These are phyloP conservation scores for Periparus ater DNA, from an alignment of 2,797 vertebrate species.

Conservation along the genomic window DNA sequence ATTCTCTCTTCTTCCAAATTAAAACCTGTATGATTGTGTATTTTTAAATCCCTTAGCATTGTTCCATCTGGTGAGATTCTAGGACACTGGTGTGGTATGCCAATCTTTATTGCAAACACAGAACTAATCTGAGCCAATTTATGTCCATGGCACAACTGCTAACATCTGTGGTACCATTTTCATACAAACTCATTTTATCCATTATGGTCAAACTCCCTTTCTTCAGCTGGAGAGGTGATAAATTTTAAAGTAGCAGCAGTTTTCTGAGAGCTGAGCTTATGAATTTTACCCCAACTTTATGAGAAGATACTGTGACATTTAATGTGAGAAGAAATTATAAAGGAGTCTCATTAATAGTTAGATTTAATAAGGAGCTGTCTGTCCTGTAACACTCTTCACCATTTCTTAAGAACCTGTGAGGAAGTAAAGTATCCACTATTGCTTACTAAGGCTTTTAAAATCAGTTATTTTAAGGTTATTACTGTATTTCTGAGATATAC, in stretches of 20 bases:
- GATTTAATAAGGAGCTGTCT: background rate
- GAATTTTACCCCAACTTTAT: background rate
- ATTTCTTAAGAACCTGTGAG: background rate
- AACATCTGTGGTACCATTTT: background rate
- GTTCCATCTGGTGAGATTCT: background rate
- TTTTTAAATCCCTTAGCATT: background rate
- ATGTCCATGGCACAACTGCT: background rate
- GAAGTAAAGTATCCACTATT: background rate
- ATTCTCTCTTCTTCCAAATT: background rate
- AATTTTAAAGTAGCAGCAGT: background rate
- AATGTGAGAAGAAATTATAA: background rate
- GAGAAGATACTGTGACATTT: background rate
- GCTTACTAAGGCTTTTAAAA: background rate
- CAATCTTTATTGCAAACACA: background rate
- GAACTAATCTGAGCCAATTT: background rate
- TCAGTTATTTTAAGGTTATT: background rate
- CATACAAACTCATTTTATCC: background rate
- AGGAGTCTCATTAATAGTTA: background rate
- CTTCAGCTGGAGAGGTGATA: background rate
- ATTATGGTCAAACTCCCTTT: background rate
- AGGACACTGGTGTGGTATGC: background rate
- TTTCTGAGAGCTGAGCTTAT: background rate
- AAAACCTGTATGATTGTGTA: background rate
- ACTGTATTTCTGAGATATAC: background rate
- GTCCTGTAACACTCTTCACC: background rate